Percentiles rank a stretch among this genome's conserved stretches.
These are phyloP conservation scores for Lithobates pipiens DNA, from an alignment of 2,797 vertebrate species.

Conservation along the genomic window DNA sequence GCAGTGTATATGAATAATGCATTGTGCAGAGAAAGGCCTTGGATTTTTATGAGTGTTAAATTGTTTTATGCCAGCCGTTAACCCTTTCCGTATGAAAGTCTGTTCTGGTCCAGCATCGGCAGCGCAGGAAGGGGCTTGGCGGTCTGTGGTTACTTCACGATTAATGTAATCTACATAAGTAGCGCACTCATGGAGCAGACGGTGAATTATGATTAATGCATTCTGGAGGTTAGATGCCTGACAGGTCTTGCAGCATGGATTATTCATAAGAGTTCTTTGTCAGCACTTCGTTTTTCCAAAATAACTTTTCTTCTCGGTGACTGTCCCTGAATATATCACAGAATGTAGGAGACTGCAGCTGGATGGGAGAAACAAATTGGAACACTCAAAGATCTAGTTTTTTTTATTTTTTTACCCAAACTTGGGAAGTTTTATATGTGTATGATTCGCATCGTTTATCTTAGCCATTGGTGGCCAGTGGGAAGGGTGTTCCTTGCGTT, in stretches of 20 bases:
- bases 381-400: no score
- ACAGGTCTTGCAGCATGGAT: conserved; percentile 21
- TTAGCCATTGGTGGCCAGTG: no score
- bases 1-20: conserved; percentile 73
- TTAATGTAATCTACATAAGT: not conserved
- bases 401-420: no score
- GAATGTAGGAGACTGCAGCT: not conserved
- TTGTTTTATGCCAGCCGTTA: conserved; percentile 1
- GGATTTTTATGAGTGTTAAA: conserved; percentile 24
- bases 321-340: not conserved
- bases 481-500: no score
- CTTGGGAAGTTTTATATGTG: no score
- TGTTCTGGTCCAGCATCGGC: not conserved
- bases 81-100: not conserved
- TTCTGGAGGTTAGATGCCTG: conserved; percentile 12
- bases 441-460: no score
- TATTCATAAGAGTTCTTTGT: conserved; percentile 31
- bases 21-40: conserved; percentile 40
- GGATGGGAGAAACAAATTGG: not conserved
- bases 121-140: not conserved
- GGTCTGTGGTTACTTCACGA: not conserved
- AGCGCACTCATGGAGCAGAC: not conserved
- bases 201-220: conserved; percentile 3
- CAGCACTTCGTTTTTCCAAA: conserved; percentile 13
- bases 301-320: conserved; percentile 5